phyloP scores from a whole-genome alignment of 2,113 vertebrate species.

The Pleuronectes platessa region DNA sequence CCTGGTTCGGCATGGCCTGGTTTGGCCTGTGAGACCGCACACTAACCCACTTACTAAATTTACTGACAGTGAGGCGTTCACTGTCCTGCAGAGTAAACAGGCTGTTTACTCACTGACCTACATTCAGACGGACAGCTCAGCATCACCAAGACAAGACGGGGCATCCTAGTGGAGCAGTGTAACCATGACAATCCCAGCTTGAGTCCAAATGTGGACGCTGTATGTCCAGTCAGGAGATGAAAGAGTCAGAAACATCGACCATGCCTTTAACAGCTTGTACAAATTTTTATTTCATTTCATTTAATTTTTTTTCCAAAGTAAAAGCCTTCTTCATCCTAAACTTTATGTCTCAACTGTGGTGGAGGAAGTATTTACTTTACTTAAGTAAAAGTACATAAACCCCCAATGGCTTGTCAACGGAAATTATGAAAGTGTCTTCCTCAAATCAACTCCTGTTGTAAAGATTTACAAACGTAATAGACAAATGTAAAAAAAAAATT shows the following conservation, averaged over 20 bases:
- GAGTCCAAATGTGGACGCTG: neutral
- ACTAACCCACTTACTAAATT: constrained; percentile 76
- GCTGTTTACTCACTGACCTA: constrained; percentile 65
- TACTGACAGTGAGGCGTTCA: constrained; percentile 47
- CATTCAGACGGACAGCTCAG: constrained; percentile 27
- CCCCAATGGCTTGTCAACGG: too few species aligned
- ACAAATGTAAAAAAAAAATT: too few species aligned
- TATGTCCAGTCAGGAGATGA: neutral
- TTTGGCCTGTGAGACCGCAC: constrained; percentile 43
- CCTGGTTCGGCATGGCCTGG: constrained; percentile 33
- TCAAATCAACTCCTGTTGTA: too few species aligned
- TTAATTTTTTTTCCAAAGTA: too few species aligned
- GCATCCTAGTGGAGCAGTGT: neutral
- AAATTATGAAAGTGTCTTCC: too few species aligned
- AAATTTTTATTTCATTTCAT: too few species aligned
- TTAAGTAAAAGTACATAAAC: too few species aligned
- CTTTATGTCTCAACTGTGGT: too few species aligned
- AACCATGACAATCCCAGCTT: neutral
- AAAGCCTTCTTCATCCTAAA: too few species aligned
- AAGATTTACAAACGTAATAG: too few species aligned
- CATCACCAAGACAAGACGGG: neutral
- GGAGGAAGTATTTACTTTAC: too few species aligned
- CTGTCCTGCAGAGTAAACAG: constrained; percentile 44
- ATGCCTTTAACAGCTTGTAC: too few species aligned
- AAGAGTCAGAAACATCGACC: neutral